Evolutionary conservation across 2,797 vertebrate species (phyloP).

Genomic region (Pempheris klunzingeri): DNA sequence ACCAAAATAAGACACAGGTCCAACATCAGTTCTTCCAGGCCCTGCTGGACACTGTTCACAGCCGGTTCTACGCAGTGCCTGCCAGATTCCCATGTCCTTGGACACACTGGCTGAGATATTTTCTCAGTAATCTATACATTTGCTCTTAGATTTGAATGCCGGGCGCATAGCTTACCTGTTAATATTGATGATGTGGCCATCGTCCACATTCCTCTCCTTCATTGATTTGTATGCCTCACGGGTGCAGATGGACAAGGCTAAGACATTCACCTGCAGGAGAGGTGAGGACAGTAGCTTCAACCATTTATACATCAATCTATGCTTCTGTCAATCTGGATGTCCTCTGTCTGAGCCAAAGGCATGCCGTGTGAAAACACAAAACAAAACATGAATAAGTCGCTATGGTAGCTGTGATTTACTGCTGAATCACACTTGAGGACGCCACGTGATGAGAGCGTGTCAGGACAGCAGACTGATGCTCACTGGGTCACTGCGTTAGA

Average conservation of each 20-base stretch:
- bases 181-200: constrained; percentile 98
- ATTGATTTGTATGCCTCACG: constrained; percentile 96
- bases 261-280: constrained; percentile 91
- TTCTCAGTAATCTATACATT: constrained; percentile 13
- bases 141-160: constrained; percentile 14
- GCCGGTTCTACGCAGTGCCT: constrained; percentile 22
- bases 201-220: constrained; percentile 94
- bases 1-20: not conserved
- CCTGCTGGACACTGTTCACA: constrained; percentile 10
- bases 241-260: constrained; percentile 96
- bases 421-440: not conserved
- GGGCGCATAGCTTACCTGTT: constrained; percentile 88
- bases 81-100: constrained; percentile 11
- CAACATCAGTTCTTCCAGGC: not conserved
- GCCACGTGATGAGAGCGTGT: not conserved
- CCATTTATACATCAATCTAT: not conserved
- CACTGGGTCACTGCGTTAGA: constrained; percentile 47
- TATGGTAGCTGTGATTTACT: not conserved
- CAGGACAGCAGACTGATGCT: constrained; percentile 25
- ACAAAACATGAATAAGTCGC: no score
- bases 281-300: not conserved
- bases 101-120: constrained; percentile 23
- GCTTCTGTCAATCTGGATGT: not conserved
- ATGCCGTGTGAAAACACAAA: no score
- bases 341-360: not conserved